Evolutionary conservation across 2,888 invertebrate genomes (phyloP), one percentile per base, ranked within the genome.

Genomic region (Rotaria socialis): DNA sequence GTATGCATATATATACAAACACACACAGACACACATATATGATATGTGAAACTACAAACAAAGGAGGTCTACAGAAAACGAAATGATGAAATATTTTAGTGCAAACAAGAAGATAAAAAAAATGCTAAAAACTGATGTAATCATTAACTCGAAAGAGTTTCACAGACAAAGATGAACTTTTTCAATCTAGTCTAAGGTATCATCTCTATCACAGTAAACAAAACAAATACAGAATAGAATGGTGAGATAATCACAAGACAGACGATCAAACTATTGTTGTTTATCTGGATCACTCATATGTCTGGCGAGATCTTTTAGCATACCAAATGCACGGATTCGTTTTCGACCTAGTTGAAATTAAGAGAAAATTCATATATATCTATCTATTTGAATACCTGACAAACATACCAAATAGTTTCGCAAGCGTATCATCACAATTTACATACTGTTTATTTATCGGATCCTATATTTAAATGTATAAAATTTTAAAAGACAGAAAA

Each of bases 201-300:
- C 67, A 35, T 16, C 6, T 67, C 35, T 67, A 67, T 67, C 67
- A 67, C 67, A 67, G 35, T 35, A 67, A 19, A 3, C 5, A 67
- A 67, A 67, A 67, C 19, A 35, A 35, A 5, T 16, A 35, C 19
- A 19, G 67, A 52, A 16, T 52, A 52, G 14, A 52, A 52, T 52
- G 52, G 16, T 14, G 14, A 5, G 52, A 16, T 16, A 14, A 52
- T 4, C 47, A 7, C 11, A 67, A 67, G 14, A 16, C 2, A 24
- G 24, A 19, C 35, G 3, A 16, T 14, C 16, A 19, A 16, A 8
- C 3, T 19, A 67, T 67, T 67, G 19, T 14, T 67, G 35, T 80
- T 80, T 80, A 47, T 80, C 80, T 43, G 80, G 80, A 80, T 80
- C 80, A 47, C 47, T 80, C 80, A 80, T 47, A 47, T 80, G 80